Conservation (phyloP, 2,888 invertebrate genomes). For the Dinocampus coccinellae region DNA sequence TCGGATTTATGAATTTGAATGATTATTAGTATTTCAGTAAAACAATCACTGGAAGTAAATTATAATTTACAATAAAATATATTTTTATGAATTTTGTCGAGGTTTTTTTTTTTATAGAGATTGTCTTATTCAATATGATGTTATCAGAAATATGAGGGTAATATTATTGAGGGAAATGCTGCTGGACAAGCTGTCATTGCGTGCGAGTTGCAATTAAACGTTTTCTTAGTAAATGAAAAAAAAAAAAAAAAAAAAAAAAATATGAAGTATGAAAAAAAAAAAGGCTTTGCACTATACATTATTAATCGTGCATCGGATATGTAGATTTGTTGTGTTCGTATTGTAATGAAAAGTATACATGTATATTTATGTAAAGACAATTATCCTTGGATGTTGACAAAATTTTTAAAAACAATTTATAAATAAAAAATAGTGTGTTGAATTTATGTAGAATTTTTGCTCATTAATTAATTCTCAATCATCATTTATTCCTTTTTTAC, state of each 20-base stretch:
- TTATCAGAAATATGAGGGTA: neutral
- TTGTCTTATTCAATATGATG: neutral
- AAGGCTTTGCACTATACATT: neutral
- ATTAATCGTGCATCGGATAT: neutral
- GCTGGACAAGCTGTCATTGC: neutral
- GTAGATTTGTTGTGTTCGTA: neutral
- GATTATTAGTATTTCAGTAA: no score
- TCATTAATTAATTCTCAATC: no score
- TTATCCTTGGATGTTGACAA: neutral
- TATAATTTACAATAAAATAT: neutral
- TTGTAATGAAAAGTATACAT: neutral
- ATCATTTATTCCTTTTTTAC: neutral
- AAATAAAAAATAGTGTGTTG: no score
- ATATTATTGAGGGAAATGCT: neutral
- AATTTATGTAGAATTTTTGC: no score
- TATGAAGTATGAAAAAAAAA: no score
- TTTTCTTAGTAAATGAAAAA: neutral
- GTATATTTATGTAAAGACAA: neutral
- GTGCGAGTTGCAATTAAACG: neutral
- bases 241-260: neutral
- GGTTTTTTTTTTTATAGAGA: neutral
- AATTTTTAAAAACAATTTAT: neutral
- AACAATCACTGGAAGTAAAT: neutral
- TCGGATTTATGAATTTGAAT: neutral
- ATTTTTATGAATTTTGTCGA: neutral